phyloP scores from a whole-genome alignment of 2,113 vertebrate species.

The Sturnus vulgaris region DNA sequence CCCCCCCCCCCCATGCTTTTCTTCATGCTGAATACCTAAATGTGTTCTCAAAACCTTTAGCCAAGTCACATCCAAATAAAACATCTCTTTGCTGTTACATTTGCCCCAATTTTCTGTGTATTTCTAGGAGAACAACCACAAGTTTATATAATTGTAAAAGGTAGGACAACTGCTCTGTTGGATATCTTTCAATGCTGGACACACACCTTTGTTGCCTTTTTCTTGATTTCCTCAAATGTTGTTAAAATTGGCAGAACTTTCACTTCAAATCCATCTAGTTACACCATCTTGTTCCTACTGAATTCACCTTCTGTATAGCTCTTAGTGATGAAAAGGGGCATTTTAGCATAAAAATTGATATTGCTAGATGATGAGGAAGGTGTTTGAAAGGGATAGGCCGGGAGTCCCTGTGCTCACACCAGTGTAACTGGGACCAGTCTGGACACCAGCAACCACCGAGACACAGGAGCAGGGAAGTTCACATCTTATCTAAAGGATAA shows the following conservation, averaged over 20 bases:
- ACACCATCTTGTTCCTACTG: background rate
- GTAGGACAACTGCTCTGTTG: background rate
- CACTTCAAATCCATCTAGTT: background rate
- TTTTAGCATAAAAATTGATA: background rate
- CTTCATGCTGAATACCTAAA: background rate
- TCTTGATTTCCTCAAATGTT: background rate
- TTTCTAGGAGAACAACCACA: background rate
- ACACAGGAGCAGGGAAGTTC: background rate
- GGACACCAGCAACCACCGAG: background rate
- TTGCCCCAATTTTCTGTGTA: background rate
- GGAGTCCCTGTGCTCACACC: fast-evolving
- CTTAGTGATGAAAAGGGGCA: background rate
- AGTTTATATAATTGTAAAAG: background rate
- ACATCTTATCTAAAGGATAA: background rate
- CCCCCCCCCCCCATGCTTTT: background rate
- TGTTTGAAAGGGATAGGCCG: background rate
- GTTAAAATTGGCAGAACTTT: background rate
- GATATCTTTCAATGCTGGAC: background rate
- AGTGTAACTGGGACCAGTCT: background rate
- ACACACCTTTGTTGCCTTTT: background rate
- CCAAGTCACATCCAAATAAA: background rate
- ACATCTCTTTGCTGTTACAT: background rate
- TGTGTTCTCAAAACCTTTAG: background rate
- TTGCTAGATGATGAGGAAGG: background rate
- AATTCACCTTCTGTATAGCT: background rate